Evolutionary conservation across 2,113 vertebrate genomes (phyloP).

Genomic region (Ptilorrhoa leucosticta): DNA sequence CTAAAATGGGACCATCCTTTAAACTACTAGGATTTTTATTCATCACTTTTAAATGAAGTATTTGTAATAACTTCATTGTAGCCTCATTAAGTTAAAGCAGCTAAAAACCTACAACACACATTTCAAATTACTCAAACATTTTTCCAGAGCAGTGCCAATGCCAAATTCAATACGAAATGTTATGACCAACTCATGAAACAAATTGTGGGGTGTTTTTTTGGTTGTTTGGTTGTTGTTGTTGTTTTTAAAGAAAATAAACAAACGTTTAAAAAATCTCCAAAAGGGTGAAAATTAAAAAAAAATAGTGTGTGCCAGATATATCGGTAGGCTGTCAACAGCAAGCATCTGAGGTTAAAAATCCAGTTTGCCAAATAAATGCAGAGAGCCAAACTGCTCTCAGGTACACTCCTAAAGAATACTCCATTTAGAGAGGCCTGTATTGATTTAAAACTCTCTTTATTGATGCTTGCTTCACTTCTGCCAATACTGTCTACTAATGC

Average conservation of each 20-base stretch:
- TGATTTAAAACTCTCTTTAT: background rate
- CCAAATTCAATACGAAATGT: background rate
- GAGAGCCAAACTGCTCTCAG: background rate
- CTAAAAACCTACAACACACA: background rate
- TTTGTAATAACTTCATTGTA: background rate
- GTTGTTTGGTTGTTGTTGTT: background rate
- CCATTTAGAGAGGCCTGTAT: background rate
- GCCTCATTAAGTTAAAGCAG: background rate
- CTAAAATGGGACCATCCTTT: constrained; percentile 12
- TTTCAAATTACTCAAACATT: background rate
- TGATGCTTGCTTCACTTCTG: background rate
- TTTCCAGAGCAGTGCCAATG: background rate
- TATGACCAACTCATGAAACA: background rate
- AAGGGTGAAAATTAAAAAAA: background rate
- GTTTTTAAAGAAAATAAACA: background rate
- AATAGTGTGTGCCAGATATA: background rate
- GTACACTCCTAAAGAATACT: background rate
- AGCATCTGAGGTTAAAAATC: background rate
- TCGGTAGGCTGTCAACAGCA: background rate
- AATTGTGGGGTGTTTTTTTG: background rate
- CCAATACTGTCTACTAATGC: background rate
- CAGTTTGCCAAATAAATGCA: background rate
- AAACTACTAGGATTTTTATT: background rate
- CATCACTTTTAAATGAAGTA: background rate
- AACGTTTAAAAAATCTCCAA: background rate